Conservation (phyloP, 1,140 invertebrate genomes). For the Drosophila lowei region DNA sequence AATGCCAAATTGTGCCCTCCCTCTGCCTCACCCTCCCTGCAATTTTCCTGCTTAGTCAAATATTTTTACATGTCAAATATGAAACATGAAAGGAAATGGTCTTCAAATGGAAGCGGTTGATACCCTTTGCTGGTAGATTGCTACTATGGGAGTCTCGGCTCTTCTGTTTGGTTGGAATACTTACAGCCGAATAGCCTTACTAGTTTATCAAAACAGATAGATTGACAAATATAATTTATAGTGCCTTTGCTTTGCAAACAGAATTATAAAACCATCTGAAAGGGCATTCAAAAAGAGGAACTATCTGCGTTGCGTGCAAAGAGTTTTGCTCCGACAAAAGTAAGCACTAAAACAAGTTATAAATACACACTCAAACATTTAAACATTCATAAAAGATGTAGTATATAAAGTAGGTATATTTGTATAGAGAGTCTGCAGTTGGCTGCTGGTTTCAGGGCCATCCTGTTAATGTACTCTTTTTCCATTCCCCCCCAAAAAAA, state of each 20-base stretch:
- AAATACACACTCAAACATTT: background rate
- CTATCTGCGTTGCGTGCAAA: slow-evolving; percentile 13
- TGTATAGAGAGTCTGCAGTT: slow-evolving; percentile 20
- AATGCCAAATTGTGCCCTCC: slow-evolving; percentile 10
- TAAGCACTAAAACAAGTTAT: slow-evolving; percentile 60
- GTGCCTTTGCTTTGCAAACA: too few relatives aligned
- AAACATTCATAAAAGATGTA: too few relatives aligned
- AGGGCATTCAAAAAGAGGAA: slow-evolving; percentile 17
- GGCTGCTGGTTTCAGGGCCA: slow-evolving; percentile 40
- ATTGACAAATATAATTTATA: too few relatives aligned
- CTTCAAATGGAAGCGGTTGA: too few relatives aligned
- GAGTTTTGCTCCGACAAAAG: slow-evolving; percentile 31
- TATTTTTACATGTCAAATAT: slow-evolving; percentile 61
- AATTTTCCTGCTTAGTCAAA: slow-evolving; percentile 46
- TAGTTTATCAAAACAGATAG: too few relatives aligned
- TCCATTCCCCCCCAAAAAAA: background rate
- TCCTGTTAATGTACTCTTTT: slow-evolving; percentile 35
- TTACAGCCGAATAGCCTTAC: too few relatives aligned
- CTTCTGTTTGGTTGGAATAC: too few relatives aligned
- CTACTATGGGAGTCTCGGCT: too few relatives aligned
- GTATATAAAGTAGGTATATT: background rate
- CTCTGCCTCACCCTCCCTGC: background rate
- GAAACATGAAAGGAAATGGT: slow-evolving; percentile 18
- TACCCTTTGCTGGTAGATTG: too few relatives aligned
- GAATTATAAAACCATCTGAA: too few relatives aligned